Conservation (phyloP, 2,888 invertebrate species). For the Margaritifera margaritifera region DNA sequence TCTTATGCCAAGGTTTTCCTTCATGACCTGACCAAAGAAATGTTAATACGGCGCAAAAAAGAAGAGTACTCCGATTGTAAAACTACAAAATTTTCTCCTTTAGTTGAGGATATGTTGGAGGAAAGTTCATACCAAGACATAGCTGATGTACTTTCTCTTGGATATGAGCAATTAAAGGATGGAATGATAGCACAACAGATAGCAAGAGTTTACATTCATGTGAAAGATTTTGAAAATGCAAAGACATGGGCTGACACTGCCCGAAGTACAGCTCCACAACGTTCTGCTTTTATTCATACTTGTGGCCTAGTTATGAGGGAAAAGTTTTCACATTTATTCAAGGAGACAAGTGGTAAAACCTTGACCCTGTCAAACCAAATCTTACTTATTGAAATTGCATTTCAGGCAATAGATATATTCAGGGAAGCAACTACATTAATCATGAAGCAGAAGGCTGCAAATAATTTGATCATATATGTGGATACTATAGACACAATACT, state of each 20-base stretch:
- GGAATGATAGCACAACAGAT: constrained; percentile 9
- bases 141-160: too few species aligned
- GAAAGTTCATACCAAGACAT: too few species aligned
- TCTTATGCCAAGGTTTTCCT: too few species aligned
- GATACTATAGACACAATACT: constrained; percentile 2
- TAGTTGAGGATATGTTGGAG: too few species aligned
- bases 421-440: neutral
- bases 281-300: constrained; percentile 5
- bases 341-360: neutral
- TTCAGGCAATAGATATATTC: constrained; percentile 12
- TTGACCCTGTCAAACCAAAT: neutral
- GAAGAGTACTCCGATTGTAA: too few species aligned
- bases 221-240: constrained; percentile 4
- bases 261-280: constrained; percentile 1
- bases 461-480: neutral
- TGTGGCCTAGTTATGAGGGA: constrained; percentile 8
- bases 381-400: neutral
- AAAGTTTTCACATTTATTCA: neutral
- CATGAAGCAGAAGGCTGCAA: neutral
- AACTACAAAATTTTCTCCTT: too few species aligned
- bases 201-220: constrained; percentile 6
- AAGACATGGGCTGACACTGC: constrained; percentile 12
- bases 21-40: too few species aligned
- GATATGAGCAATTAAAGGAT: neutral
- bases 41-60: too few species aligned